These are phyloP conservation scores for Rhinella marina DNA, from an alignment of 2,797 vertebrate species.

Conservation along the genomic window DNA sequence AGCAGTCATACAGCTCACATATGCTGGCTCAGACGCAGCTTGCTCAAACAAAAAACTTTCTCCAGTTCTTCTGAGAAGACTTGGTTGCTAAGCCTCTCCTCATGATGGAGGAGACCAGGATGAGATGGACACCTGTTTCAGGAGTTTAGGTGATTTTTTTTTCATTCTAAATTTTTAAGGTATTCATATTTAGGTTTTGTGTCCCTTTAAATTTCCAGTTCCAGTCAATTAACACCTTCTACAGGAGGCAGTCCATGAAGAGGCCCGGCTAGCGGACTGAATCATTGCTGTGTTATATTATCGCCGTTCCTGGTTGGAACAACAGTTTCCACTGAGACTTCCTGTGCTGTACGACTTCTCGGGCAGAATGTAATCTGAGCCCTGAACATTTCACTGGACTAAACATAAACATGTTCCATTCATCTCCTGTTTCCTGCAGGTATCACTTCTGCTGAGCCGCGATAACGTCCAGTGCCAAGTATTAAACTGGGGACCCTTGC, in stretches of 20 bases:
- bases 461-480: constrained; percentile 41
- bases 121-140: background rate
- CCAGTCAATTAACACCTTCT: constrained; percentile 9
- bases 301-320: background rate
- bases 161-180: background rate
- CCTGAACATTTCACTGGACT: constrained; percentile 32
- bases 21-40: background rate
- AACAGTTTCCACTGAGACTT: constrained; percentile 40
- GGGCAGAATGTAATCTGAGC: constrained; percentile 35
- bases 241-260: background rate
- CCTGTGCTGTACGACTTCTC: constrained; percentile 24
- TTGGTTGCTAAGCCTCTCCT: background rate
- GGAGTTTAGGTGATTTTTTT: background rate
- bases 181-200: background rate
- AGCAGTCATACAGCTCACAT: too few species aligned
- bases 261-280: constrained; percentile 1
- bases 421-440: constrained; percentile 56
- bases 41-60: too few species aligned
- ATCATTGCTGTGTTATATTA: constrained; percentile 14
- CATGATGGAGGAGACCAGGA: background rate
- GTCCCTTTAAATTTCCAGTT: background rate
- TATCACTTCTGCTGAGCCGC: constrained; percentile 44
- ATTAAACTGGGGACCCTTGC: background rate
- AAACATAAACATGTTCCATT: constrained; percentile 56
- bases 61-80: too few species aligned